Evolutionary conservation across 1,140 invertebrate species (phyloP).

Genomic region (Tigriopus japonicus): DNA sequence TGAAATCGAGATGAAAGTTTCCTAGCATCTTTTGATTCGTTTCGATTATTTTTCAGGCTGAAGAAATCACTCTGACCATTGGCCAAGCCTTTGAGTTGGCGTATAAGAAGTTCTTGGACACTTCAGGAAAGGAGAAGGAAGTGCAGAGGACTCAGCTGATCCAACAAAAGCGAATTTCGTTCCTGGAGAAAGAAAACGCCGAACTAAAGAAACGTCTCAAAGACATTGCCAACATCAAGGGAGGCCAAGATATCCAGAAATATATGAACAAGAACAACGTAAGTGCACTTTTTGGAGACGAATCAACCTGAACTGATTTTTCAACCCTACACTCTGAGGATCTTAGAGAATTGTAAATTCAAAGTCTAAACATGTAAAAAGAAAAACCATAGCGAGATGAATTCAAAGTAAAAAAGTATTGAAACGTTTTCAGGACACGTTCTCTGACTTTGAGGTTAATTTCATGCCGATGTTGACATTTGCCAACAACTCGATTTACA

Average conservation of each 20-base stretch:
- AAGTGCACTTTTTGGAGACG: too few relatives aligned
- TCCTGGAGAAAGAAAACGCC: conserved; percentile 47
- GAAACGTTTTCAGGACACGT: too few relatives aligned
- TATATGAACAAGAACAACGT: conserved; percentile 17
- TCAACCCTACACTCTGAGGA: too few relatives aligned
- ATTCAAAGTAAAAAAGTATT: too few relatives aligned
- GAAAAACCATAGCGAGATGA: too few relatives aligned
- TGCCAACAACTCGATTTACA: too few relatives aligned
- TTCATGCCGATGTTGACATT: too few relatives aligned
- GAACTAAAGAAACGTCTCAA: conserved; percentile 43
- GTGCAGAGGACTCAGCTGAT: conserved; percentile 46
- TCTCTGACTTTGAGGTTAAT: too few relatives aligned
- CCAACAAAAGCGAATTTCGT: conserved; percentile 38
- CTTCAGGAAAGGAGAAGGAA: conserved; percentile 26
- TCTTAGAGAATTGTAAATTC: too few relatives aligned
- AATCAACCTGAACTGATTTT: too few relatives aligned
- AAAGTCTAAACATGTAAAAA: too few relatives aligned
- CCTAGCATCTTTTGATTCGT: neutral
- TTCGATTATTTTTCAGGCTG: neutral
- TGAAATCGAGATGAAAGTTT: too few relatives aligned
- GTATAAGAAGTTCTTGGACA: conserved; percentile 58
- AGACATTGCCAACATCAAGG: conserved; percentile 28
- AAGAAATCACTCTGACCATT: conserved; percentile 40
- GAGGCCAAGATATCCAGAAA: conserved; percentile 21
- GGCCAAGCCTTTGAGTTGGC: conserved; percentile 93